Evolutionary conservation across 1,140 invertebrate genomes (phyloP), one percentile per base, ranked within the genome.

Genomic region (Pachyrhynchus sulphureomaculatus): DNA sequence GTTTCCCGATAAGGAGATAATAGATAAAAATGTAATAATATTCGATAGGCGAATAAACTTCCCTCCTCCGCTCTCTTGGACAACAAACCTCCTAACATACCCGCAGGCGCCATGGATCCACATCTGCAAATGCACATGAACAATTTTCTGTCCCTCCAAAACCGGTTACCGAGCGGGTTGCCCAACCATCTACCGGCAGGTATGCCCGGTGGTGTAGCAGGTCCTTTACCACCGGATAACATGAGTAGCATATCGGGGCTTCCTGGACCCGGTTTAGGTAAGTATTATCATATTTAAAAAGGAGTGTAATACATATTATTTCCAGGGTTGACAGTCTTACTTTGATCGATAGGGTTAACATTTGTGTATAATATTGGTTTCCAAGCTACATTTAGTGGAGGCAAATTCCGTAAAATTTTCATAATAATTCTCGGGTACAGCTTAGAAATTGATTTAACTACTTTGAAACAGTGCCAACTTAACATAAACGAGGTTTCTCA

Each of bases 51-150:
- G 15, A 81, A 82, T 64, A 72, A 77, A 15, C 75, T 78, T 47
- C 66, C 73, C 4, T 75, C 77, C 4, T 68, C 75, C 54, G 58
- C 74, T 10, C 24, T 74, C 17, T 48, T 67, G 34, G 71, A 72
- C 6, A 73, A 75, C 58, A 69, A 65, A 15, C 56, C 77, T 4
- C 77, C 67, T 71, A 64, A 72, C 10, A 72, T 76, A 66, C 54
- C 76, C 3, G 59, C 44, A 8, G 62, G 52, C 3, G 60, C 71
- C 15, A 67, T 82, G 10, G 82, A 83, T 71, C 80, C 80, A 6
- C 60, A 62, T 57, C 68, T 83, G 29, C 81, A 82, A 49, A 79
- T 82, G 13, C 80, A 80, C 45, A 79, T 83, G 76, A 76, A 75
- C 39, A 75, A 76, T 33, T 69, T 80, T 42, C 78, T 79, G 53